Conservation (phyloP, 2,113 vertebrate species). For the Anarhynchus alexandrinus region DNA sequence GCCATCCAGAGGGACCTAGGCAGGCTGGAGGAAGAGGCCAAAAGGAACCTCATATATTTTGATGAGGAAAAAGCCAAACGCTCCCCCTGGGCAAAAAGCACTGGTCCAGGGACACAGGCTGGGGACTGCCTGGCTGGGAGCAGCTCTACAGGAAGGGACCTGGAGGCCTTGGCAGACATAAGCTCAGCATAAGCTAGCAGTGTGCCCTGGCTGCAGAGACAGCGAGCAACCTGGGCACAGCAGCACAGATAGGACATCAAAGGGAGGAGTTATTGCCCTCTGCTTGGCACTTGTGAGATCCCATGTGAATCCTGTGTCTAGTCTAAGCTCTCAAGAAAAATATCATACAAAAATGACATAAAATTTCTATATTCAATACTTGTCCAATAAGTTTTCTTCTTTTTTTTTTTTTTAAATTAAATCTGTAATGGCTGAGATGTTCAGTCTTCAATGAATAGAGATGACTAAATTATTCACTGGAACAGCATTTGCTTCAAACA, state of each 20-base stretch:
- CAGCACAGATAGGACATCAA: not conserved
- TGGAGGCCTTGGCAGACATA: not conserved
- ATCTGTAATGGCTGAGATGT: not conserved
- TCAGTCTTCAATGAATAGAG: not conserved
- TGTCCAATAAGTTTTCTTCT: not conserved
- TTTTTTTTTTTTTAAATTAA: not conserved
- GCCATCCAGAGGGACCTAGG: not conserved
- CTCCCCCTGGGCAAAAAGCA: not conserved
- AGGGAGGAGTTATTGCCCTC: not conserved
- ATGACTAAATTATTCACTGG: not conserved
- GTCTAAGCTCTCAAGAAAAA: not conserved
- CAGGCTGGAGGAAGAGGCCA: not conserved
- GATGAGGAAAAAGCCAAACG: rapidly evolving
- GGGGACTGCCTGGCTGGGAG: not conserved
- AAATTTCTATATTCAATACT: not conserved
- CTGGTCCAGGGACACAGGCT: not conserved
- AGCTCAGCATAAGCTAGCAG: not conserved
- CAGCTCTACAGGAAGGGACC: not conserved
- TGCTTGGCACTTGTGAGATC: not conserved
- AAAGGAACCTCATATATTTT: not conserved
- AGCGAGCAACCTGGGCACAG: not conserved
- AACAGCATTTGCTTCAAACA: not conserved
- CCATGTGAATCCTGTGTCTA: not conserved
- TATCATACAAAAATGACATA: not conserved
- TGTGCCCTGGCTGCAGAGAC: too few species aligned